A percentile compares a stretch with the other conserved stretches of the same genome.
Evolutionary conservation across 2,797 vertebrate genomes (phyloP).

Genomic region (Schizopygopsis malacanthus): DNA sequence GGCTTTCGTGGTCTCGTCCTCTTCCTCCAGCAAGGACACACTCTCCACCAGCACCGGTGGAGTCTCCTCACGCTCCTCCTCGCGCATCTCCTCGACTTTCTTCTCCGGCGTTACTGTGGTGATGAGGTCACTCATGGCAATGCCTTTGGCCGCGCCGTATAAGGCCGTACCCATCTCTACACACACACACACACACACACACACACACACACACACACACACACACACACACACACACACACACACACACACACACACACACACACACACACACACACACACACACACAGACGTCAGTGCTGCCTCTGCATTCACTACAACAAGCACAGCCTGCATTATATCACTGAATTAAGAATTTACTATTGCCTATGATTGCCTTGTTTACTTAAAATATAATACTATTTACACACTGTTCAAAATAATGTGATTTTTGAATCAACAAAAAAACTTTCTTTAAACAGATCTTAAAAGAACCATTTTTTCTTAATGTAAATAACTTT

Average conservation of each 20-base stretch:
- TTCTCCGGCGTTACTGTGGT: slow-evolving; percentile 91
- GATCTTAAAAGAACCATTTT: neutral
- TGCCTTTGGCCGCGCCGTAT: slow-evolving; percentile 88
- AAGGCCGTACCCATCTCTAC: slow-evolving; percentile 93
- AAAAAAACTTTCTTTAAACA: neutral
- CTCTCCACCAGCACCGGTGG: slow-evolving; percentile 80
- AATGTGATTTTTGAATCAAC: neutral
- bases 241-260: no score
- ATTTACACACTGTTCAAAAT: neutral
- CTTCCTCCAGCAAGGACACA: slow-evolving; percentile 76
- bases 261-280: neutral
- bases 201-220: slow-evolving; percentile 18
- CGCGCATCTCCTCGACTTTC: slow-evolving; percentile 83
- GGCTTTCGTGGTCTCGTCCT: slow-evolving; percentile 75
- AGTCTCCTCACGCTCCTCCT: slow-evolving; percentile 59
- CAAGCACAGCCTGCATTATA: neutral
- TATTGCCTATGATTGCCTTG: neutral
- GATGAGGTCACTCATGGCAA: slow-evolving; percentile 93
- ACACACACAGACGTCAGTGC: slow-evolving; percentile 26
- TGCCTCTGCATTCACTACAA: neutral
- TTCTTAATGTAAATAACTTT: no score
- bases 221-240: neutral
- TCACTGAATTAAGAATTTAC: neutral
- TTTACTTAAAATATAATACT: neutral
- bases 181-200: slow-evolving; percentile 61